Base-by-base conservation (phyloP, 2,113 vertebrate species). In the Pachyramphus minor region DNA sequence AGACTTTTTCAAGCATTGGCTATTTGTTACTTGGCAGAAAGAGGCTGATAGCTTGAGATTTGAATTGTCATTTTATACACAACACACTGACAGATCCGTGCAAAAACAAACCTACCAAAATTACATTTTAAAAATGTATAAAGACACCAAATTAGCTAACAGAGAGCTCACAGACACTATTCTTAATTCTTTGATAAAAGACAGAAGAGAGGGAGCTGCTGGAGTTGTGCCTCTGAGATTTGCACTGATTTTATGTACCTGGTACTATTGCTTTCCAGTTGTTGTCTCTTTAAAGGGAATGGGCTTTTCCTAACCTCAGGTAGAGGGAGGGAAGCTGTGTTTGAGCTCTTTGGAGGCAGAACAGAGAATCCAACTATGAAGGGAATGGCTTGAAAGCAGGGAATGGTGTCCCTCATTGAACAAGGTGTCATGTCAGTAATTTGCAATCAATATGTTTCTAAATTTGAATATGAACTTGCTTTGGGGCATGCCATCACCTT, bases 51-150 rank as follows among this genome's bases (percentile, higher is more conserved):
- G 73, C 44, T 92, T 92, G 80, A 82, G 76, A 49, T 44, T 86
- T 74, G 90, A 69, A 81, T 95, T 96, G 89, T 90, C 87, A 71
- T 92, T 90, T 90, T 92, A 37, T 82, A 35, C 52, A 74, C 93
- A 85, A 81, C 72, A 91, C 20, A n/a, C 37, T 89, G 94, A 87
- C 90, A 92, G 44, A 93, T 84, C 69, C 42, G 41, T 90, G 41
- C 56, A 96, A 87, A 87, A 90, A 93, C 91, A 97, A 95, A 93
- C 72, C 55, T 90, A 88, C 75, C 37, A 82, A 89, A 93, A 95
- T 91, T 89, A n/a, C 68, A 35, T 91, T 84, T 72, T 69, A 81
- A 94, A 93, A 95, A 77, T 83, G 39, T 80, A 92, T 67, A 83
- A 94, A 89, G 82, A 39, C 55, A 84, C 42, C 1, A 1, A 71